Base-by-base conservation (phyloP, 2,888 invertebrate genomes). In the Cenopis cana region DNA sequence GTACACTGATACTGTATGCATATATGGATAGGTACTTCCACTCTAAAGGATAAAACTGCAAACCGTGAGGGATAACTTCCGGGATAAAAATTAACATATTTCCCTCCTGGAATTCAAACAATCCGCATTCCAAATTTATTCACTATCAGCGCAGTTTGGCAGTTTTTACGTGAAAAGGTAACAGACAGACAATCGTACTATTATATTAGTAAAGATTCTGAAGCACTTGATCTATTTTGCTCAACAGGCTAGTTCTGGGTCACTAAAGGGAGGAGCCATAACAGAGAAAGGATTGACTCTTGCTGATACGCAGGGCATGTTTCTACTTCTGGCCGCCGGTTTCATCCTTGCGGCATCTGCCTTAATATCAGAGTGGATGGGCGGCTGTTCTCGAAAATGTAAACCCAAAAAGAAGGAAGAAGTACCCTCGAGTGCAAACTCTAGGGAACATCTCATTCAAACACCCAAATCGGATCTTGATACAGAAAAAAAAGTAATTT, bases 271-370 rank as follows among this genome's bases (percentile, higher is more conserved):
- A 20, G 77, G 88, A 10, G 85, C 89, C 52, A 92, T 94, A 29
- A 95, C 96, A 85, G 97, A 97, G 81, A 94, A 96, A 74, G 95
- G 96, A 24, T 84, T 97, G n/a, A 95, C 96, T 0, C 88, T 97
- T 38, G 97, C 96, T 79, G 97, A 97, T 74, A 97, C 96, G 0
- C 96, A 97, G 87, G 97, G 97, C 11, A 97, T 97, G 96, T 97
- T 97, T 81, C 86, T 97, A 3, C 90, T 97, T 0, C 90, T 97
- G 76, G 96, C 93, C 6, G 94, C 95, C 54, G 97, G 97, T 0
- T 96, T 96, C 81, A 80, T 96, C 0, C 81, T 96, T 33, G 97
- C 95, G 5, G 94, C 93, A 0, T 88, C 94, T 3, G 94, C 95
- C 4, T 86, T 97, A 11, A 77, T 95, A 14, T 95, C 96, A 0